Evolutionary conservation across 2,797 vertebrate species (phyloP).

Genomic region (Picus viridis): DNA sequence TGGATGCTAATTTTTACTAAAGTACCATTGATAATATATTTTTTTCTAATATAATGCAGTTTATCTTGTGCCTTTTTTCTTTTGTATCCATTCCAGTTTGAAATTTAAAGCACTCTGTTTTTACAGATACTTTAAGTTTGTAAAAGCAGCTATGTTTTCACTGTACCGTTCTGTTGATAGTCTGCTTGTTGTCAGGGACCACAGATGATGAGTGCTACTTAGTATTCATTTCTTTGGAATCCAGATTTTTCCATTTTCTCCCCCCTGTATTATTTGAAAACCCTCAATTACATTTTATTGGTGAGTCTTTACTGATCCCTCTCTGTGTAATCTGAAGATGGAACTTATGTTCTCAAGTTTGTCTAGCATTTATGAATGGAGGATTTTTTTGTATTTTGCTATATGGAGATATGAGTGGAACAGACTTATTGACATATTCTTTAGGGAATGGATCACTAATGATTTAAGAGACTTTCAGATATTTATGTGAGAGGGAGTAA

Average conservation of each 20-base stretch:
- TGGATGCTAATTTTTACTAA: background rate
- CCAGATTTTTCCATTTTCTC: constrained; percentile 5
- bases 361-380: background rate
- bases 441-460: background rate
- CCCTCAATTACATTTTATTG: constrained; percentile 7
- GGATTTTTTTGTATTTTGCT: background rate
- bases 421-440: background rate
- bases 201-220: constrained; percentile 34
- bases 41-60: no score
- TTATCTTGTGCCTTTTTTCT: background rate
- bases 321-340: background rate
- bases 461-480: background rate
- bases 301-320: background rate
- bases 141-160: constrained; percentile 54
- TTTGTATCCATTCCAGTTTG: background rate
- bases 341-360: background rate
- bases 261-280: background rate
- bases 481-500: background rate
- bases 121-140: constrained; percentile 48
- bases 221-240: constrained; percentile 34
- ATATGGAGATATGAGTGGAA: background rate
- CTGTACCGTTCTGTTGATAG: constrained; percentile 28
- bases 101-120: constrained; percentile 10
- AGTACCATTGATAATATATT: no score
- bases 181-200: constrained; percentile 42